These are phyloP conservation scores for Danio kyathit DNA, from an alignment of 2,797 vertebrate species.

Conservation along the genomic window DNA sequence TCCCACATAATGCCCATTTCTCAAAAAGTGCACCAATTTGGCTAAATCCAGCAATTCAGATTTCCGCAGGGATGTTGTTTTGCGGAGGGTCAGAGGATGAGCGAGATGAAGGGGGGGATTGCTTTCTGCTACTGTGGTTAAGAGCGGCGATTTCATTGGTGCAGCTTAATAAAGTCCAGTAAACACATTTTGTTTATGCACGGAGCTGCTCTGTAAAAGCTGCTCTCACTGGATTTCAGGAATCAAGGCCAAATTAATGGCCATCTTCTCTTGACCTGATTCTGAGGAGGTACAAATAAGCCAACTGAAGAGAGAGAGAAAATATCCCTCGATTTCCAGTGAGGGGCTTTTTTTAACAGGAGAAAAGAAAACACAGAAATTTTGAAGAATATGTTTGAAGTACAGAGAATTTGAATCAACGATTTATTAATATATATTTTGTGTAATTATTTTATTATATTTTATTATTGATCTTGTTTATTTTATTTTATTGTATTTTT, in stretches of 20 bases:
- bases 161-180: constrained; percentile 66
- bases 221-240: constrained; percentile 71
- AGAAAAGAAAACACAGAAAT: not conserved
- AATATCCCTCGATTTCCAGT: not conserved
- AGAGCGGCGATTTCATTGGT: constrained; percentile 50
- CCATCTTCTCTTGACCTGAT: constrained; percentile 70
- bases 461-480: no score
- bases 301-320: not conserved
- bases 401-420: no score
- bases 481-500: no score
- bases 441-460: no score
- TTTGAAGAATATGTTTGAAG: no score
- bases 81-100: not conserved
- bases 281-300: constrained; percentile 52
- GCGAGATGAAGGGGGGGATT: constrained; percentile 24
- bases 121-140: constrained; percentile 25
- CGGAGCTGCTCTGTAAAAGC: constrained; percentile 61
- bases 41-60: constrained; percentile 78
- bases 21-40: constrained; percentile 83
- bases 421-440: no score
- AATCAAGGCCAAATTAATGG: constrained; percentile 72
- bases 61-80: constrained; percentile 64
- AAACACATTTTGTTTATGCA: constrained; percentile 77
- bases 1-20: constrained; percentile 84
- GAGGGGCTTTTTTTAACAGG: not conserved